Evolutionary conservation across 2,113 vertebrate genomes (phyloP), one percentile per base, ranked within the genome.

Genomic region (Microtus pennsylvanicus): DNA sequence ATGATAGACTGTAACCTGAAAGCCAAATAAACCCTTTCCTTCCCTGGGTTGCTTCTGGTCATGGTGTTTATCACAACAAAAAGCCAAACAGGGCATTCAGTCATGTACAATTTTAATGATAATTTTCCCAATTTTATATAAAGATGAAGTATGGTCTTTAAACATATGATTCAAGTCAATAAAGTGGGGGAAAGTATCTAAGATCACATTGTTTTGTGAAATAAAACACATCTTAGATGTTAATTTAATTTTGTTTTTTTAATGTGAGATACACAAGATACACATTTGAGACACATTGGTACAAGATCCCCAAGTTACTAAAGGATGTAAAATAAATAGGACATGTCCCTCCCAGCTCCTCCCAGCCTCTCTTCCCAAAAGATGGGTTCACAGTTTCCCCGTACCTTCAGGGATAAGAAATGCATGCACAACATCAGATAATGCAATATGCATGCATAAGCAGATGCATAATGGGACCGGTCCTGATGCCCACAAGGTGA

Each of bases 381-480:
- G 17, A 58, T 5, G 55, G 55, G 17, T 58, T 58, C 55, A 16
- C 55, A 58, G 55, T 58, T 13, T 52, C 35, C 0, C 1, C 0
- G 33, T 4, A 10, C 47, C 33, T 35, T 61, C 1, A 0, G 82
- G 45, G n/a, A n/a, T 0, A 35, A 7, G 1, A 19, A 7, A 3
- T 5, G 35, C 3, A 11, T 16, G 12, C 3, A 17, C 67, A 26
- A 33, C 3, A 75, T 22, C 83, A 35, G 22, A 2, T 24, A 19
- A 4, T 9, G 9, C 30, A 14, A 35, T 3, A 5, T 12, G 26
- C n/a, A 6, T 17, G 0, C 3, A 55, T 1, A 7, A 77, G 58
- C n/a, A 72, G 2, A 7, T 0, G 22, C 14, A 4, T 19, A 11
- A 17, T 1, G 8, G 2, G 1, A 3, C 0, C 0, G 35, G 5